Evolutionary conservation across 2,888 invertebrate genomes (phyloP).

Genomic region (Drosophila quinaria): DNA sequence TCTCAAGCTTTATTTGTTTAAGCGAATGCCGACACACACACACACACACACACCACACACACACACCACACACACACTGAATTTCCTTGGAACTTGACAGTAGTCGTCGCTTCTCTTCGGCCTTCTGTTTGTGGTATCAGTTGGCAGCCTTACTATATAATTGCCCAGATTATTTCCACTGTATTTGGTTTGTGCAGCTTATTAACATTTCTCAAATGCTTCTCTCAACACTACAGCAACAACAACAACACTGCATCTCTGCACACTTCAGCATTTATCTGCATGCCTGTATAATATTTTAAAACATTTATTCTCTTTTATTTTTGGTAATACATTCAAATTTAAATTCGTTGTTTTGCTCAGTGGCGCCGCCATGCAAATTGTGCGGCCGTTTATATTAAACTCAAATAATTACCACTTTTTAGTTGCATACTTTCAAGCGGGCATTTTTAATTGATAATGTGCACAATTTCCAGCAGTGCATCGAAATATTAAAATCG

Average conservation of each 20-base stretch:
- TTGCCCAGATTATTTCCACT: constrained; percentile 70
- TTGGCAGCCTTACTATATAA: constrained; percentile 70
- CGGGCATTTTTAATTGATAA: constrained; percentile 3
- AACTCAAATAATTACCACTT: neutral
- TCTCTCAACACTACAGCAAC: constrained; percentile 21
- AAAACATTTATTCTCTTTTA: constrained; percentile 6
- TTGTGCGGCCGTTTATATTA: constrained; percentile 3
- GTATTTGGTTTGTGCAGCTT: constrained; percentile 72
- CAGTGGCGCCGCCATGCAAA: constrained; percentile 42
- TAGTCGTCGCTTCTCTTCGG: constrained; percentile 26
- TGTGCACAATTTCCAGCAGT: neutral
- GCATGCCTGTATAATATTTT: constrained; percentile 21
- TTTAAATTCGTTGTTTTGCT: neutral
- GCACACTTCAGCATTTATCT: constrained; percentile 1
- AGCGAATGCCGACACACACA: constrained; percentile 67
- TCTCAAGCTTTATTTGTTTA: constrained; percentile 77
- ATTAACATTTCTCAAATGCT: constrained; percentile 72
- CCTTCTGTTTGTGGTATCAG: constrained; percentile 59
- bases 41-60: constrained; percentile 22
- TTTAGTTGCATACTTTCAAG: constrained; percentile 48
- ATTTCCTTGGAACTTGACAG: constrained; percentile 48
- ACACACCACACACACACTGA: constrained; percentile 5
- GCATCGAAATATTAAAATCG: too few species aligned
- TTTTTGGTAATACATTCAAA: constrained; percentile 6
- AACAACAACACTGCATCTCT: constrained; percentile 2